phyloP scores from a whole-genome alignment of 2,113 vertebrate species.

The Felis chaus region DNA sequence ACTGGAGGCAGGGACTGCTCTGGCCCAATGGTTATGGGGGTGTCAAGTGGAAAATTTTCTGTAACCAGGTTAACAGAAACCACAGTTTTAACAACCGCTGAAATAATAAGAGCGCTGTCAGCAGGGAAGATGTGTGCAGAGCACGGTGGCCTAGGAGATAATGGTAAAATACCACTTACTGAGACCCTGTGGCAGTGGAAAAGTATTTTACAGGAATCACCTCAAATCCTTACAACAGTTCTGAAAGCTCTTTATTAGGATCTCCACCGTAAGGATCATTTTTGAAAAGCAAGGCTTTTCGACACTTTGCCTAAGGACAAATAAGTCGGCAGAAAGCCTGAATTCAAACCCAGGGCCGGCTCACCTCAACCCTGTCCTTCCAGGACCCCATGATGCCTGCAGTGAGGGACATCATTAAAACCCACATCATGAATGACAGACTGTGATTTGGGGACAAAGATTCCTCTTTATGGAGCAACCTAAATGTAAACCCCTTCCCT shows the following conservation, averaged over 20 bases:
- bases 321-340: neutral
- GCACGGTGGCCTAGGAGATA: neutral
- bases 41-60: constrained; percentile 78
- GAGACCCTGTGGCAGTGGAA: neutral
- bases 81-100: constrained; percentile 70
- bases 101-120: constrained; percentile 46
- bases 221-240: neutral
- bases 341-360: neutral
- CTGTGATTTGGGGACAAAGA: neutral
- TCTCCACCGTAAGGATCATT: neutral
- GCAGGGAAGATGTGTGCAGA: constrained; percentile 4
- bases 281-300: neutral
- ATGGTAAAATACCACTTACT: neutral
- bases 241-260: neutral
- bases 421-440: neutral
- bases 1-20: constrained; percentile 50
- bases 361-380: neutral
- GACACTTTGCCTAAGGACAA: neutral
- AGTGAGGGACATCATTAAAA: neutral
- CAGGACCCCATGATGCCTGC: neutral
- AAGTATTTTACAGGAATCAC: neutral
- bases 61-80: constrained; percentile 77
- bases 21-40: constrained; percentile 53
- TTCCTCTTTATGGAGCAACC: neutral
- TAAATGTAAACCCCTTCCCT: neutral